These are phyloP conservation scores for Drosophila baimaii DNA, from an alignment of 1,140 invertebrate species.

Conservation along the genomic window DNA sequence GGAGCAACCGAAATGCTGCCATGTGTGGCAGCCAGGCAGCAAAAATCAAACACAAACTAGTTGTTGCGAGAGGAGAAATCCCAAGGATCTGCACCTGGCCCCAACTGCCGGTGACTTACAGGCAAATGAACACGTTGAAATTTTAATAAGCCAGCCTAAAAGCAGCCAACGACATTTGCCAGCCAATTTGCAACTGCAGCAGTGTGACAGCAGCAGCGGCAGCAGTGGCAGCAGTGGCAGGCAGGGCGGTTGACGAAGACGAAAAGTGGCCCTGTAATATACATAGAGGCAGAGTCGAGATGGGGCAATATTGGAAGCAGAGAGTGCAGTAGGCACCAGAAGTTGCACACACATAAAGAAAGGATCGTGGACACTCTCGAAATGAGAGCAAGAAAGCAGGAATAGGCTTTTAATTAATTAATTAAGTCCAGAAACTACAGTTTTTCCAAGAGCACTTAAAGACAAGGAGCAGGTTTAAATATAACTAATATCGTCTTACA, in stretches of 20 bases:
- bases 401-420: neutral
- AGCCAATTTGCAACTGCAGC: constrained; percentile 77
- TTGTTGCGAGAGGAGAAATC: constrained; percentile 67
- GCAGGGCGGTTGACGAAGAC: constrained; percentile 69
- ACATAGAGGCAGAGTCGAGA: constrained; percentile 22
- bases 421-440: too few relatives aligned
- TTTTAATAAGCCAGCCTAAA: constrained; percentile 82
- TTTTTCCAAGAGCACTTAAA: neutral
- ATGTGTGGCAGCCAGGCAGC: constrained; percentile 63
- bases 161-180: constrained; percentile 76
- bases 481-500: too few relatives aligned
- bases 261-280: constrained; percentile 59
- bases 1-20: constrained; percentile 46
- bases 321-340: neutral
- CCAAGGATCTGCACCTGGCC: constrained; percentile 25
- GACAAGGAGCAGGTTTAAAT: neutral
- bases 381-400: too few relatives aligned
- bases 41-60: constrained; percentile 78
- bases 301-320: constrained; percentile 36
- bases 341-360: constrained; percentile 28
- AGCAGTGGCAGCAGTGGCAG: neutral
- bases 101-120: constrained; percentile 50
- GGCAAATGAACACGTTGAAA: constrained; percentile 79
- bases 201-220: constrained; percentile 12
- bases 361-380: constrained; percentile 7